Base-by-base conservation (phyloP, 2,888 invertebrate genomes). In the Eupeodes luniger region DNA sequence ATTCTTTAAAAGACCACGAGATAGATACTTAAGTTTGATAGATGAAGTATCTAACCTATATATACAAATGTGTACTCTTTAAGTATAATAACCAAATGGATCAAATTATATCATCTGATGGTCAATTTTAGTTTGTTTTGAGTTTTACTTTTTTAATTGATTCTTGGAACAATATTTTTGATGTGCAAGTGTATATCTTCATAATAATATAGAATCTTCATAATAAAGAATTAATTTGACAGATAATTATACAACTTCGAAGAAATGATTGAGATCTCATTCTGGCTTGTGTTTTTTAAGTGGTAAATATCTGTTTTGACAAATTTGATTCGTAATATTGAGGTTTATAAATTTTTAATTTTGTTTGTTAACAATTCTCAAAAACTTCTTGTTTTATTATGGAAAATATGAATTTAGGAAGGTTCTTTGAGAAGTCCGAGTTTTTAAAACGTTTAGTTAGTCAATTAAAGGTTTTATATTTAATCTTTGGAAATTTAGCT, bases 151-250 rank as follows among this genome's bases (percentile, higher is more conserved):
- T 59, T 83, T 75, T 66, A 27, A 76, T 77, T 72, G 49, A 67
- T 87, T 87, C 87, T 49, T n/a, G 57, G 87, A 87, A 87, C 19
- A 40, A 40, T 14, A 47, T 44, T 55, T 70, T 66, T 64, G 34
- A 51, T 69, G 49, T n/a, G 47, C 34, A 59, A 67, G 36, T 55
- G 49, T 36, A 51, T 51, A 40, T 44, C 44, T 66, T 14, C 9
- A 12, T 62, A 19, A 40, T 49, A 16, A 74, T 27, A 62, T 66
- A n/a, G 53, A 61, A n/a, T n/a, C n/a, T n/a, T n/a, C n/a, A n/a
- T n/a, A n/a, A n/a, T n/a, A n/a, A 40, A 2, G 53, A 61, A 40
- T 49, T 59, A 59, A 59, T 62, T 44, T 44, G 62, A 62, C 40
- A 62, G 40, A 16, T 44, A 62, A 62, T 44, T 44, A 62, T 44